phyloP scores from a whole-genome alignment of 2,797 vertebrate genomes.

The Etheostoma nigrum region DNA sequence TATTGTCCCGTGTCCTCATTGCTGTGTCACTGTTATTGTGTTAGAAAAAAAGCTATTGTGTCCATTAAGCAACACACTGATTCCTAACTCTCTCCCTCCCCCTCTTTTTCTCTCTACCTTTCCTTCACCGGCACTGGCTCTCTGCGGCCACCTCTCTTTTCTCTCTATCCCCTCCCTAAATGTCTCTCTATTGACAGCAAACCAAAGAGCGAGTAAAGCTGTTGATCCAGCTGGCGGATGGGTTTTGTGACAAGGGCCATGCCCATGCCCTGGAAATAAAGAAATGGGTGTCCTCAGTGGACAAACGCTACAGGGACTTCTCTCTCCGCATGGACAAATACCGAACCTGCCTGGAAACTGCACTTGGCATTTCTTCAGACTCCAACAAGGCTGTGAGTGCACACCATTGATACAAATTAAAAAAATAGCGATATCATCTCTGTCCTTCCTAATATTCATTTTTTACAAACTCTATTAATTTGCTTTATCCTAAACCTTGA shows the following conservation, averaged over 20 bases:
- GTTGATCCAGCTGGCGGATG: conserved; percentile 99
- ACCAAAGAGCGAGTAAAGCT: conserved; percentile 99
- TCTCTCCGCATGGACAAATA: conserved; percentile 99
- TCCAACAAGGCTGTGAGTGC: conserved; percentile 95
- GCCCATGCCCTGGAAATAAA: conserved; percentile 98
- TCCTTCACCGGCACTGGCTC: conserved; percentile 52
- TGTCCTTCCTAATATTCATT: background rate
- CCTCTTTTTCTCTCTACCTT: conserved; percentile 56
- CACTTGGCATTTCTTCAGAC: conserved; percentile 96
- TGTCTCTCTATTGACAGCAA: conserved; percentile 89
- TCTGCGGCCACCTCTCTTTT: conserved; percentile 51
- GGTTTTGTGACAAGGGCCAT: conserved; percentile 99
- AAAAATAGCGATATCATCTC: background rate
- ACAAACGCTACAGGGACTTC: conserved; percentile 99
- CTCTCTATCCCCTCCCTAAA: conserved; percentile 54
- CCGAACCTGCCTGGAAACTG: conserved; percentile 95
- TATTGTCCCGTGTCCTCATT: conserved; percentile 72
- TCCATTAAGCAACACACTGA: conserved; percentile 67
- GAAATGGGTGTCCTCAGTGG: conserved; percentile 98
- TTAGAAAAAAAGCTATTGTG: conserved; percentile 72
- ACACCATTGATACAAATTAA: background rate
- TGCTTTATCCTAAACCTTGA: background rate
- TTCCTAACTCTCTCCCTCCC: conserved; percentile 63
- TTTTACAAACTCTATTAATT: background rate
- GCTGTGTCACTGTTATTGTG: conserved; percentile 80